Conservation (phyloP, 1,140 invertebrate genomes). For the Chlorops oryzae region DNA sequence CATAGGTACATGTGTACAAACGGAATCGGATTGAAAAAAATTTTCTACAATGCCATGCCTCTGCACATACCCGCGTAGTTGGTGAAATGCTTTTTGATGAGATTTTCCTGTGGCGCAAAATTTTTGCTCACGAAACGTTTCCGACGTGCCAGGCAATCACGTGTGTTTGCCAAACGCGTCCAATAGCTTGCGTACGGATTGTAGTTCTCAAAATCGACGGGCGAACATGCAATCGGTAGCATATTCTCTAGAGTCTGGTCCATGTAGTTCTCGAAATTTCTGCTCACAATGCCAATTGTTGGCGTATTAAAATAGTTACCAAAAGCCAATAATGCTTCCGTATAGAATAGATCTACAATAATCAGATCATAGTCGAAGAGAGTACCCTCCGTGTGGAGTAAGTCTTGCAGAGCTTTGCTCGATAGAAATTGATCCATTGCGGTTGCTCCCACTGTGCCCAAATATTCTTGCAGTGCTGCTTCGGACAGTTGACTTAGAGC, state of each 20-base stretch:
- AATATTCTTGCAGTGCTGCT: constrained; percentile 20
- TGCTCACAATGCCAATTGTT: constrained; percentile 42
- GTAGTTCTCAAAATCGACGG: constrained; percentile 23
- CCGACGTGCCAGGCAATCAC: constrained; percentile 21
- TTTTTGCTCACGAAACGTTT: constrained; percentile 28
- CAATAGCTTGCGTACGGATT: constrained; percentile 19
- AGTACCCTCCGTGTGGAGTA: constrained; percentile 20
- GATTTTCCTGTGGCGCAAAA: constrained; percentile 26
- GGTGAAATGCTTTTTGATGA: constrained; percentile 34
- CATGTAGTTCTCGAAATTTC: constrained; percentile 40
- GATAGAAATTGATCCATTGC: constrained; percentile 33
- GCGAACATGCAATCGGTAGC: constrained; percentile 35
- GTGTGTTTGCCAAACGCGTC: constrained; percentile 24
- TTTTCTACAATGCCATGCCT: too few species aligned
- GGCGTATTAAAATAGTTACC: constrained; percentile 45
- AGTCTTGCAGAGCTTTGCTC: constrained; percentile 20
- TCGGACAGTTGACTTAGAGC: constrained; percentile 19
- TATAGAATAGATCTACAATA: constrained; percentile 47
- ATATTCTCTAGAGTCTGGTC: constrained; percentile 30
- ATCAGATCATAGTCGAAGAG: constrained; percentile 50
- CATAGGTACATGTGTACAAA: not conserved
- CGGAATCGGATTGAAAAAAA: not conserved
- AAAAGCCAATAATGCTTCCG: constrained; percentile 47
- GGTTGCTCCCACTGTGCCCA: constrained; percentile 24
- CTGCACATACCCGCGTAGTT: constrained; percentile 20